A percentile compares a stretch with the other conserved stretches of the same genome.
phyloP scores from a whole-genome alignment of 2,113 vertebrate species.

The Zosterops lateralis region DNA sequence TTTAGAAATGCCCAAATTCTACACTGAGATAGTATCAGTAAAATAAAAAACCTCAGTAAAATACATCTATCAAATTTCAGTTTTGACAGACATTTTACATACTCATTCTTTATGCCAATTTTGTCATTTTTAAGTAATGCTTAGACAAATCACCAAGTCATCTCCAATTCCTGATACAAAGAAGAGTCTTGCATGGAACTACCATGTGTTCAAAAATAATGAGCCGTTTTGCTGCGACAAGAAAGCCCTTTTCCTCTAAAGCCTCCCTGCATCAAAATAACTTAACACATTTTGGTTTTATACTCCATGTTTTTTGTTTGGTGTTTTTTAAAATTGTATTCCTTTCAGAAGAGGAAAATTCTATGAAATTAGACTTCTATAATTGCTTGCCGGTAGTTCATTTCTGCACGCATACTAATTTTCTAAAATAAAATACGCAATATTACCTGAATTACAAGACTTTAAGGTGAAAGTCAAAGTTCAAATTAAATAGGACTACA shows the following conservation, averaged over 20 bases:
- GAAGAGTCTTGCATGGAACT: background rate
- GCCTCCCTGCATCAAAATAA: background rate
- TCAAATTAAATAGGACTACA: background rate
- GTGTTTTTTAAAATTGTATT: background rate
- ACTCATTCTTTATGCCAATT: background rate
- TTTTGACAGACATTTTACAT: background rate
- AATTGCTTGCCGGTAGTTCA: background rate
- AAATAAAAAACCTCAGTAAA: background rate
- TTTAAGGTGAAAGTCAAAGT: background rate
- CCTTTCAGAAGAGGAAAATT: background rate
- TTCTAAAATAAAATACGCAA: background rate
- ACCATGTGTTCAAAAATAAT: background rate
- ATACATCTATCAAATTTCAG: background rate
- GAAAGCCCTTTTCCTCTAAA: background rate
- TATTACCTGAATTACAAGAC: background rate
- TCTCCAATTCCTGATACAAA: background rate
- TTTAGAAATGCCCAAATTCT: background rate
- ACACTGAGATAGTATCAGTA: background rate
- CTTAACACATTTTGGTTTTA: background rate
- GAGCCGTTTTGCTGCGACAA: background rate
- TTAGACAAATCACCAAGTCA: background rate
- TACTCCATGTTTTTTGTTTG: fast-evolving
- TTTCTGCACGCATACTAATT: background rate
- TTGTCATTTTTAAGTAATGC: background rate
- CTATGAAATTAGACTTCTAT: background rate